A percentile compares a stretch with the other conserved stretches of the same genome.
Evolutionary conservation across 2,113 vertebrate genomes (phyloP).

Genomic region (Tinamus guttatus): DNA sequence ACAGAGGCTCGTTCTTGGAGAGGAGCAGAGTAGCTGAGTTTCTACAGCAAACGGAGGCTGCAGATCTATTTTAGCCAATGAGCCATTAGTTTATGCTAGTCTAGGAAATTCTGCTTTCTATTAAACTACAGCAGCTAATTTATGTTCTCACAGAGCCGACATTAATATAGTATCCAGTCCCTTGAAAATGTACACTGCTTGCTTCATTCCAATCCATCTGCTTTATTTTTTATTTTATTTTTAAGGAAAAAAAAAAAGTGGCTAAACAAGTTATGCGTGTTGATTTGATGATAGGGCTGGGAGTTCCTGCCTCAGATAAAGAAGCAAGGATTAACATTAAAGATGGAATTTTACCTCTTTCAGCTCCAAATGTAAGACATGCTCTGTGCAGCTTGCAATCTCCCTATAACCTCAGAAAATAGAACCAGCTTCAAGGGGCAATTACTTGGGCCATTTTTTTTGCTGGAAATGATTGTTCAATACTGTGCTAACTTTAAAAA

Average conservation of each 20-base stretch:
- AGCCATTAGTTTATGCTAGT: not conserved
- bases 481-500: not conserved
- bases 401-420: not conserved
- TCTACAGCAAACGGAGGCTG: not conserved
- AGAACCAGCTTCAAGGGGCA: not conserved
- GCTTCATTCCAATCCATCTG: not conserved
- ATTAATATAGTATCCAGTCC: not conserved
- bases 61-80: not conserved
- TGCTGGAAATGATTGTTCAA: not conserved
- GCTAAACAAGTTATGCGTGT: not conserved
- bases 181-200: not conserved
- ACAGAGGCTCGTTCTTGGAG: not conserved
- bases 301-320: not conserved
- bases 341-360: not conserved
- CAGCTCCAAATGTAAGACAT: not conserved
- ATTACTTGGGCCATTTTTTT: not conserved
- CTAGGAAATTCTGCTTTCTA: slow-evolving; percentile 17
- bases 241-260: not conserved
- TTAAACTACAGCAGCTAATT: not conserved
- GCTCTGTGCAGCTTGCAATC: not conserved
- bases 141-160: not conserved
- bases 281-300: not conserved
- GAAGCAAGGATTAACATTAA: not conserved
- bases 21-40: not conserved
- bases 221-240: not conserved